phyloP scores from a whole-genome alignment of 2,888 invertebrate genomes.

The Dryocosmus kuriphilus region DNA sequence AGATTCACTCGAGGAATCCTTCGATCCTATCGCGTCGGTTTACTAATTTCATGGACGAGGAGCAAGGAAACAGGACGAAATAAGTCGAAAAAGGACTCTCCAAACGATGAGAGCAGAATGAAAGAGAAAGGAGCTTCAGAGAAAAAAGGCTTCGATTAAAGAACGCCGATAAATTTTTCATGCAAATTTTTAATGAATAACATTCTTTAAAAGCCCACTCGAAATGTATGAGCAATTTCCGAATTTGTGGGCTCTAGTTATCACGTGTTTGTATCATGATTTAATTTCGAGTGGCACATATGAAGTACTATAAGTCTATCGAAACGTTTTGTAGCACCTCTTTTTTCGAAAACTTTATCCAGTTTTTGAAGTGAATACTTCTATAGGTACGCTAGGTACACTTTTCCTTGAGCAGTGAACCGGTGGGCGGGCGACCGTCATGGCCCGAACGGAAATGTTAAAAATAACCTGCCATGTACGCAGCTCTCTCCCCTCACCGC shows the following conservation, averaged over 20 bases:
- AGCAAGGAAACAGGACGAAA: slow-evolving; percentile 45
- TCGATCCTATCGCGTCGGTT: slow-evolving; percentile 59
- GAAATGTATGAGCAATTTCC: neutral
- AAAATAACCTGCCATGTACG: too few species aligned
- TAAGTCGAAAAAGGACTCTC: slow-evolving; percentile 15
- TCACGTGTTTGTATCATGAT: slow-evolving; percentile 6
- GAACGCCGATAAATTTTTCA: slow-evolving; percentile 33
- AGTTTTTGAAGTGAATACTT: too few species aligned
- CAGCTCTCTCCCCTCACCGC: too few species aligned
- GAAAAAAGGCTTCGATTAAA: slow-evolving; percentile 34
- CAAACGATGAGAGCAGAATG: slow-evolving; percentile 31
- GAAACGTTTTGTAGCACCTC: too few species aligned
- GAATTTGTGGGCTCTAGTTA: neutral
- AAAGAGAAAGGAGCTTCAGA: slow-evolving; percentile 26
- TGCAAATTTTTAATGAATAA: slow-evolving; percentile 36
- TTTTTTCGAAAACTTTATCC: too few species aligned
- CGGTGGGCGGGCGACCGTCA: too few species aligned
- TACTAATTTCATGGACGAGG: slow-evolving; percentile 63
- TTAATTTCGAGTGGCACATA: neutral
- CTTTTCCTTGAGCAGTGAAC: too few species aligned
- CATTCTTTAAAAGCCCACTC: neutral
- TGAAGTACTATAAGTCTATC: too few species aligned
- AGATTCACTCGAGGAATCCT: slow-evolving; percentile 50
- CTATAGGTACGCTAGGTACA: too few species aligned
- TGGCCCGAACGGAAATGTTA: too few species aligned